phyloP scores from a whole-genome alignment of 2,113 vertebrate species.

The Neotoma lepida region DNA sequence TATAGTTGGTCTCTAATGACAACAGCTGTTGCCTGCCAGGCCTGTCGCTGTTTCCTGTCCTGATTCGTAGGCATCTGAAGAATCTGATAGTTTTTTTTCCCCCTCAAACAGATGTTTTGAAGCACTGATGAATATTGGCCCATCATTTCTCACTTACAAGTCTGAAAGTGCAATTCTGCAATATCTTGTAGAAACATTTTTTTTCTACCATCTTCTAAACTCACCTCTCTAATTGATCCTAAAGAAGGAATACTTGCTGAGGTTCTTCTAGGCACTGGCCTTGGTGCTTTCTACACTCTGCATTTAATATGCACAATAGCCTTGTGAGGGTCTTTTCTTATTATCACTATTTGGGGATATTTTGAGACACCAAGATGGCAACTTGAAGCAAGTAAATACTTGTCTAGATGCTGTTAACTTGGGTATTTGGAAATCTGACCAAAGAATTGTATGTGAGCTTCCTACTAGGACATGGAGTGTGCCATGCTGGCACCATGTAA shows the following conservation, averaged over 20 bases:
- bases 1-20: constrained; percentile 64
- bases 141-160: constrained; percentile 48
- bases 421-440: background rate
- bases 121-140: constrained; percentile 3
- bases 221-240: background rate
- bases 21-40: constrained; percentile 65
- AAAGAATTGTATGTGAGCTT: background rate
- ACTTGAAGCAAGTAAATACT: constrained; percentile 24
- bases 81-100: background rate
- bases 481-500: background rate
- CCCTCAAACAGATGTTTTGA: constrained; percentile 42
- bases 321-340: background rate
- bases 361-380: background rate
- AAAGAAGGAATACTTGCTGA: constrained; percentile 11
- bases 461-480: background rate
- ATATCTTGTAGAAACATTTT: background rate
- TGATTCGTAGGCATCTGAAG: constrained; percentile 56
- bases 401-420: background rate
- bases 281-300: background rate
- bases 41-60: constrained; percentile 51
- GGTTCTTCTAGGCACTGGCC: background rate
- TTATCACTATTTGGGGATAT: background rate
- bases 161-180: background rate
- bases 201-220: background rate
- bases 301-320: background rate